Percentiles rank a stretch among this genome's conserved stretches.
Evolutionary conservation across 2,888 invertebrate species (phyloP).

Genomic region (Lutraria lutraria): DNA sequence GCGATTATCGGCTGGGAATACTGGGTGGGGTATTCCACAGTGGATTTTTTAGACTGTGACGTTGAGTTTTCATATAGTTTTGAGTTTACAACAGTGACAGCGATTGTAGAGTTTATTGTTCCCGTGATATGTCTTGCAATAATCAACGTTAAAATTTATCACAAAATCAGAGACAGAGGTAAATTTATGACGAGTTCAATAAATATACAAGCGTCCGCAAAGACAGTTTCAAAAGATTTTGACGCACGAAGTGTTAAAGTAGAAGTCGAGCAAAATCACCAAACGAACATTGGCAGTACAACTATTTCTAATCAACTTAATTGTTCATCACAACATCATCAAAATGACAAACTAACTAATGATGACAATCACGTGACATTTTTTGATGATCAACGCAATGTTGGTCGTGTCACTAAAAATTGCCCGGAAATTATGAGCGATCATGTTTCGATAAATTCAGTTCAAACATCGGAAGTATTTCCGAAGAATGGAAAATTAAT

Average conservation of each 20-base stretch:
- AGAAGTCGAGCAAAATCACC: not conserved
- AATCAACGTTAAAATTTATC: conserved; percentile 72
- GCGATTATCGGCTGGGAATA: conserved; percentile 77
- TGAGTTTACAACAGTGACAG: conserved; percentile 70
- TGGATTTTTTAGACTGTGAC: conserved; percentile 74
- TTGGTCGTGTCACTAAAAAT: not conserved
- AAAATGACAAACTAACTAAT: not conserved
- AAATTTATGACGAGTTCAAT: not conserved
- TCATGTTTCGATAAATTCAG: not conserved
- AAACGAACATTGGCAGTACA: not conserved
- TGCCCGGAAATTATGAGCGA: not conserved
- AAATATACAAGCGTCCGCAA: not conserved
- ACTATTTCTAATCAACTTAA: not conserved
- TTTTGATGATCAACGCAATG: not conserved
- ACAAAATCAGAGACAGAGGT: conserved; percentile 68
- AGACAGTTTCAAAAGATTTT: not conserved
- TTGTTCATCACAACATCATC: not conserved
- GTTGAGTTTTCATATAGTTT: conserved; percentile 74
- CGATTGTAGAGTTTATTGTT: conserved; percentile 74
- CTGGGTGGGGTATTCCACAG: conserved; percentile 71
- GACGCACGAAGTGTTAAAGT: not conserved
- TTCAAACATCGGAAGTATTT: not conserved
- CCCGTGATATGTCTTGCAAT: conserved; percentile 69
- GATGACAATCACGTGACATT: not conserved
- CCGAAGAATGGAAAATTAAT: not conserved